Percentiles rank a stretch among this genome's conserved stretches.
Evolutionary conservation across 2,797 vertebrate genomes (phyloP).

Genomic region (Betta splendens): DNA sequence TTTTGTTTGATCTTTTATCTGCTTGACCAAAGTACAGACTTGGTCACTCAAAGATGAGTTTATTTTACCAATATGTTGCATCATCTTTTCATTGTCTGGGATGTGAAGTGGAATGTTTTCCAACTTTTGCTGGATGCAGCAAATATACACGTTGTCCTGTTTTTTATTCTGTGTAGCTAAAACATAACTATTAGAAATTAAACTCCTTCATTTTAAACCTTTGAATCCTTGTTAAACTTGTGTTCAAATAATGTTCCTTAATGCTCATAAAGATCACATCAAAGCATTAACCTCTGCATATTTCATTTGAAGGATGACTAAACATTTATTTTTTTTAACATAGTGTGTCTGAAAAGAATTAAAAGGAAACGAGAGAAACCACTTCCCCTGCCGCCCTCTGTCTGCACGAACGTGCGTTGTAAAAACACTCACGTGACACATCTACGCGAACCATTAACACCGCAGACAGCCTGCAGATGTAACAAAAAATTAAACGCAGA

Average conservation of each 20-base stretch:
- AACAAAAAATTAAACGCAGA: neutral
- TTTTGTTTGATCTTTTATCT: too few relatives aligned
- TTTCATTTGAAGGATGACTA: neutral
- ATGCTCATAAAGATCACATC: neutral
- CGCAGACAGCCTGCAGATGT: neutral
- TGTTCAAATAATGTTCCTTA: neutral
- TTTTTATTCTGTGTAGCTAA: too few relatives aligned
- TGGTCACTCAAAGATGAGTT: too few relatives aligned
- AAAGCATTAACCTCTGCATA: neutral
- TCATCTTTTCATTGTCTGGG: too few relatives aligned
- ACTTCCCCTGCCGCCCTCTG: neutral
- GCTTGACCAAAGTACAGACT: too few relatives aligned
- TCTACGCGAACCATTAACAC: conserved; percentile 11
- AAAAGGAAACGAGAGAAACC: conserved; percentile 19
- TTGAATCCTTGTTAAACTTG: neutral
- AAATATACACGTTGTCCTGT: too few relatives aligned
- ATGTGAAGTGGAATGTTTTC: too few relatives aligned
- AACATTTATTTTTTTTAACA: neutral
- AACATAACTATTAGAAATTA: neutral
- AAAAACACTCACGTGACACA: conserved; percentile 17
- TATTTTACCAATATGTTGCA: too few relatives aligned
- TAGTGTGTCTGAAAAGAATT: neutral
- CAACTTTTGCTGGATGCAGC: too few relatives aligned
- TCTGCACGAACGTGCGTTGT: neutral
- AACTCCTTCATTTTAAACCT: neutral